Evolutionary conservation across 2,888 invertebrate genomes (phyloP).

Genomic region (Epistrophe eligans): DNA sequence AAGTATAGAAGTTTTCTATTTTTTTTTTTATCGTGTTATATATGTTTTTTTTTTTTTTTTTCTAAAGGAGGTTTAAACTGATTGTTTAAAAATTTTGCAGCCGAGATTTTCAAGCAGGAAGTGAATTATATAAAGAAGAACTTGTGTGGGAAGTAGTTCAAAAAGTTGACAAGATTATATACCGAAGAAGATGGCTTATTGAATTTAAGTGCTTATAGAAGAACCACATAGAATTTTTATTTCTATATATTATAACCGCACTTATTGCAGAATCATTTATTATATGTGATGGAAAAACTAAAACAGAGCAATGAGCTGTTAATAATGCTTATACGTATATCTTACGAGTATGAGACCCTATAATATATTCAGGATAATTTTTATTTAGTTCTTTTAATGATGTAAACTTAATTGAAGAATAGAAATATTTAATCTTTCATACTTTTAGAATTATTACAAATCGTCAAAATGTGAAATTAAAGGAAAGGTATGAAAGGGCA

Average conservation of each 20-base stretch:
- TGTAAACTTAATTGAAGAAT: too few species aligned
- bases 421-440: too few species aligned
- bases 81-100: conserved; percentile 45
- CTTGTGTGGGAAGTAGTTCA: conserved; percentile 21
- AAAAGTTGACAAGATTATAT: not conserved
- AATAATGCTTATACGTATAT: not conserved
- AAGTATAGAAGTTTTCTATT: conserved; percentile 18
- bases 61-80: conserved; percentile 12
- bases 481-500: too few species aligned
- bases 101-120: conserved; percentile 50
- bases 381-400: too few species aligned
- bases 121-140: conserved; percentile 22
- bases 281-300: not conserved
- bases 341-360: not conserved
- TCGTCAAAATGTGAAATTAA: too few species aligned
- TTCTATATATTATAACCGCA: not conserved
- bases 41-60: not conserved
- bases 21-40: not conserved
- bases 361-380: not conserved
- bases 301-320: not conserved
- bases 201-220: conserved; percentile 1
- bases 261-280: not conserved
- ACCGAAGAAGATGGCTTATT: conserved; percentile 16
- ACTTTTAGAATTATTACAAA: too few species aligned
- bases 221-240: conserved; percentile 13